phyloP scores from a whole-genome alignment of 2,113 vertebrate genomes.

The Caranx ignobilis region DNA sequence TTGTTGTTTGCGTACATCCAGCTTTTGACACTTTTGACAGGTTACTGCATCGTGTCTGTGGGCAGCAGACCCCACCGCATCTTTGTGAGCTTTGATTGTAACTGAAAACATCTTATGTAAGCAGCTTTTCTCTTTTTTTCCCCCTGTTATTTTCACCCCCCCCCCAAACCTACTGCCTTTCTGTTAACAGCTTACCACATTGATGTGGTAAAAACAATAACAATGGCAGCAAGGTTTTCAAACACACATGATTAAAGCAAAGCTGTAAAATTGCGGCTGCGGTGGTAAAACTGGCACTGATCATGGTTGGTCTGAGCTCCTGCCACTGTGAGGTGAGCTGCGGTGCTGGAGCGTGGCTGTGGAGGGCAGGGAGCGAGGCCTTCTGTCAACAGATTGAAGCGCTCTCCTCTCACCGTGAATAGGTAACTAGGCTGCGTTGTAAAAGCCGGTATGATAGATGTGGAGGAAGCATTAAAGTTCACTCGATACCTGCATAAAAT shows the following conservation, averaged over 20 bases:
- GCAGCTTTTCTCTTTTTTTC: constrained; percentile 5
- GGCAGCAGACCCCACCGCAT: background rate
- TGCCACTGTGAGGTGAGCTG: background rate
- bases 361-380: background rate
- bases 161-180: background rate
- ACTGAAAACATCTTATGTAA: constrained; percentile 22
- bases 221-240: background rate
- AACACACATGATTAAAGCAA: constrained; percentile 33
- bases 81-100: constrained; percentile 23
- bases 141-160: too few relatives aligned
- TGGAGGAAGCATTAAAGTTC: constrained; percentile 62
- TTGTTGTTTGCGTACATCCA: constrained; percentile 14
- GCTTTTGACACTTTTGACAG: constrained; percentile 47
- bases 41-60: constrained; percentile 27
- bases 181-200: constrained; percentile 12
- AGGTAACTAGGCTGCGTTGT: constrained; percentile 42
- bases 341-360: background rate
- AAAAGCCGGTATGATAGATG: constrained; percentile 63
- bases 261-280: constrained; percentile 3
- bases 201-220: constrained; percentile 19
- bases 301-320: background rate
- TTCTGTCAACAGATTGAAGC: constrained; percentile 44
- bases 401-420: constrained; percentile 36
- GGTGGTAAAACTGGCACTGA: background rate
- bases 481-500: constrained; percentile 56